Evolutionary conservation across 2,888 invertebrate genomes (phyloP), one percentile per base, ranked within the genome.

Genomic region (Drosophila borborema): DNA sequence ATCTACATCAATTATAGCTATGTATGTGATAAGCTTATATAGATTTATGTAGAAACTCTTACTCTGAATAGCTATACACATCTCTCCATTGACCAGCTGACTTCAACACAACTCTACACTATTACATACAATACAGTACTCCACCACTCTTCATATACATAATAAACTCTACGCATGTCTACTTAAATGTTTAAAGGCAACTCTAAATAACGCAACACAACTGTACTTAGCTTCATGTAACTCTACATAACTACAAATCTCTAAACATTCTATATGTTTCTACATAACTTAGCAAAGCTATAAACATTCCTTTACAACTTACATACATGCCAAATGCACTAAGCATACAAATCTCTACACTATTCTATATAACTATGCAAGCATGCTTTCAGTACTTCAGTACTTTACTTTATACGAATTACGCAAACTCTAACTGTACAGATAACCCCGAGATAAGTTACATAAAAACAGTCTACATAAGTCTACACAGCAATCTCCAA

Each of bases 401-500:
- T 23, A 16, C 2, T 16, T 8, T 48, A 28, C 8, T 28, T 7
- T 16, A 7, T 16, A 28, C 16, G 4, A 8, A 28, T 28, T 28
- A 8, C 1, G 0, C 9, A 4, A 9, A 2, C 16, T 8, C 8
- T 3, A 7, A 23, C 7, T 14, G 14, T 20, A 8, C 28, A 28
- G 9, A 16, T n/a, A 28, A 28, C 2, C 46, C 46, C 16, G 14
- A 48, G 28, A 28, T 48, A 48, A 28, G 16, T 36, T 9, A 12
- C 14, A 12, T 12, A 3, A 23, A 16, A 20, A 20, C 20, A 28
- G 40, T 20, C 45, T 20, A 8, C 45, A 34, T 2, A 58, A 34
- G n/a, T 58, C 34, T 58, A 45, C 58, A 31, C 45, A 34, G 5
- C 45, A 20, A 6, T 34, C 31, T 58, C 34, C 20, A 45, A 23